Base-by-base conservation (phyloP, 2,797 vertebrate genomes). In the Caiman crocodilus region DNA sequence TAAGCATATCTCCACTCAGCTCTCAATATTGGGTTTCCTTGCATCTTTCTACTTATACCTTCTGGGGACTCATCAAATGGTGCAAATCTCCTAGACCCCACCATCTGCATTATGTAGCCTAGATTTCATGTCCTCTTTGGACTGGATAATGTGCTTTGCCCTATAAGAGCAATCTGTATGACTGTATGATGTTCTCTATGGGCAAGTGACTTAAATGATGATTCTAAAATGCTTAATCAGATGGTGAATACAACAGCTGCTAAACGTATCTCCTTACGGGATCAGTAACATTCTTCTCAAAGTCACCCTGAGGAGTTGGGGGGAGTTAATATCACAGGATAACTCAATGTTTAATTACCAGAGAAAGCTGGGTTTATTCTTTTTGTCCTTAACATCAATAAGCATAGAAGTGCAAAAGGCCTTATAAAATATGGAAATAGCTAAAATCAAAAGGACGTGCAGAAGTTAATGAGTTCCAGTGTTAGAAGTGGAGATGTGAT, bases 171-270 rank as follows among this genome's bases (percentile, higher is more conserved):
- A 50, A 50, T 50, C 84, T 89, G 90, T 94, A 93, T 91, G 87
- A 93, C 71, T 85, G 92, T 83, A 79, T 77, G 91, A 95, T 1
- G 21, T 93, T 95, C 95, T 94, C 90, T 97, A 96, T 95, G 95
- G 90, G 56, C 94, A 93, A 96, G 69, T 55, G 69, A 92, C 83
- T 96, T 90, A 92, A 94, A 94, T 32, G 65, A 88, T 93, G 83
- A 93, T 94, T 93, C 89, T 88, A 82, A 87, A 94, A 95, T 94
- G 89, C 85, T 94, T 94, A 95, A 92, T 96, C 89, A 94, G 93
- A 92, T 93, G 87, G 94, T 65, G 94, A 94, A 94, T 92, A 67
- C 30, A 95, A 93, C 94, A 97, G 95, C 96, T 97, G 95, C 93
- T 96, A 95, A 50, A 93, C 75, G 23, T 92, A 85, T 73, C 81